These are phyloP conservation scores for Rattus norvegicus DNA, from an alignment of 2,113 vertebrate genomes.

Conservation along the genomic window DNA sequence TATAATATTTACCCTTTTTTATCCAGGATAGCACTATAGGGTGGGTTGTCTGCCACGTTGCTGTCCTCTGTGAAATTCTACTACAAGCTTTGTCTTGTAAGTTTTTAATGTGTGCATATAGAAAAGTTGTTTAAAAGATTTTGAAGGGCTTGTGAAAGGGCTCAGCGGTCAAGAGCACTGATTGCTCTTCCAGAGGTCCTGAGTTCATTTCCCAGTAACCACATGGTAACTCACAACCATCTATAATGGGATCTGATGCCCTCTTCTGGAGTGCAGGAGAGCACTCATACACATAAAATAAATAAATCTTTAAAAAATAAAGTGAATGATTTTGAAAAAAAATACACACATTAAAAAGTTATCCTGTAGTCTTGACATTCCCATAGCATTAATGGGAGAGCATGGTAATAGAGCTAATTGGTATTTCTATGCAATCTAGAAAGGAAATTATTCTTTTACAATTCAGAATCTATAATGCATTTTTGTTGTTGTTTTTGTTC, in stretches of 20 bases:
- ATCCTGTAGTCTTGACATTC: neutral
- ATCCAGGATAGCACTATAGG: neutral
- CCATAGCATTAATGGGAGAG: neutral
- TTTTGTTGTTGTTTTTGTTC: constrained; percentile 43
- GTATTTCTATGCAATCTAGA: neutral
- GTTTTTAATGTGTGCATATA: constrained; percentile 7
- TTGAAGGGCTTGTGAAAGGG: no score
- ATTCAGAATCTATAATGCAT: neutral
- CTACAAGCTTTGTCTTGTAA: neutral
- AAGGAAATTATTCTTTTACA: constrained; percentile 18
- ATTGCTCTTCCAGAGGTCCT: no score
- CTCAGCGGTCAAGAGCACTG: no score
- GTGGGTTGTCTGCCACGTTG: neutral
- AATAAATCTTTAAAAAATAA: no score
- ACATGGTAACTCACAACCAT: no score
- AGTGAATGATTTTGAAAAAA: no score
- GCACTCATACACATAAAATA: no score
- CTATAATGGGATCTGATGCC: no score
- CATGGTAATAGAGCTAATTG: neutral
- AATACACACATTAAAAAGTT: neutral
- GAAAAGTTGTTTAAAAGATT: neutral
- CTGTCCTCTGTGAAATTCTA: constrained; percentile 43
- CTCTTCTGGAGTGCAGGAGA: no score
- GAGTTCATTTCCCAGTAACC: no score
- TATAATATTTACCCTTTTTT: neutral